These are phyloP conservation scores for Tupiocoris notatus DNA, from an alignment of 2,888 invertebrate genomes.

Conservation along the genomic window DNA sequence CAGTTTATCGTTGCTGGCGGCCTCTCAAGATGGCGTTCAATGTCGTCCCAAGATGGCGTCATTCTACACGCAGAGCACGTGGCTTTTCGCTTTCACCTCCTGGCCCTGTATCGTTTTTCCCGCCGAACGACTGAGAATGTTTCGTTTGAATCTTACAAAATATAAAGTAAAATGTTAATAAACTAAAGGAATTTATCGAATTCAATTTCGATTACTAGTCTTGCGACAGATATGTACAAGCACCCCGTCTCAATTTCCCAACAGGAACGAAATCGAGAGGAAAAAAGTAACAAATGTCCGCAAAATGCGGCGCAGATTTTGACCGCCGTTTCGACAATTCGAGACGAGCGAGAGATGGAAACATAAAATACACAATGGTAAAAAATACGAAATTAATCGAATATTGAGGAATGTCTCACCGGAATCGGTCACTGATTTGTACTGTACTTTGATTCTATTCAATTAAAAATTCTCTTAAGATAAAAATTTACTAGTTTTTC, in stretches of 20 bases:
- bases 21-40: too few relatives aligned
- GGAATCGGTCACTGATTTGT: conserved; percentile 41
- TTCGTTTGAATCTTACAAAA: too few relatives aligned
- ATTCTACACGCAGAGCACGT: too few relatives aligned
- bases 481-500: conserved; percentile 35
- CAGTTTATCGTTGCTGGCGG: too few relatives aligned
- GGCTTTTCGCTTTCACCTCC: too few relatives aligned
- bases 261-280: background rate
- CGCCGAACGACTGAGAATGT: too few relatives aligned
- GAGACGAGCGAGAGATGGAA: background rate
- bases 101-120: too few relatives aligned
- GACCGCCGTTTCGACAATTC: too few relatives aligned
- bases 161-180: too few relatives aligned
- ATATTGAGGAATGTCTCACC: background rate
- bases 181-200: background rate
- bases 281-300: too few relatives aligned
- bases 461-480: conserved; percentile 17
- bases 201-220: conserved; percentile 5
- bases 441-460: conserved; percentile 39
- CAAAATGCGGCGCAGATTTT: too few relatives aligned
- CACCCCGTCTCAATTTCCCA: conserved; percentile 8
- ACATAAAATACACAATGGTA: background rate
- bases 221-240: conserved; percentile 38
- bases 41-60: too few relatives aligned
- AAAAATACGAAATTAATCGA: background rate